A percentile compares a stretch with the other conserved stretches of the same genome.
These are phyloP conservation scores for Chalcis sispes DNA, from an alignment of 2,888 invertebrate species.

Conservation along the genomic window DNA sequence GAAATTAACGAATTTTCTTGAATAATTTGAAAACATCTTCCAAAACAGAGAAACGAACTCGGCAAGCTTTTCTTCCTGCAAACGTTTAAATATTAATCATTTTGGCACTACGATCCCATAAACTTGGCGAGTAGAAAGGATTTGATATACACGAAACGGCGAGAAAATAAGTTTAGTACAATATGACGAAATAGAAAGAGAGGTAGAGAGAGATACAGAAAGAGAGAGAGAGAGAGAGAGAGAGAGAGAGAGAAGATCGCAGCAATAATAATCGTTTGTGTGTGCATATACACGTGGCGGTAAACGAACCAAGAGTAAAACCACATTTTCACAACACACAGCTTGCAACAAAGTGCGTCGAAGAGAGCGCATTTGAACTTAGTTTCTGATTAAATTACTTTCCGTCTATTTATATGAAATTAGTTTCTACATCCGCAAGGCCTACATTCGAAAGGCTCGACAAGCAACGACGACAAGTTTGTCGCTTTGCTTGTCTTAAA, in stretches of 20 bases:
- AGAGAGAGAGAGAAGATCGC: too few relatives aligned
- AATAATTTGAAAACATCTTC: too few relatives aligned
- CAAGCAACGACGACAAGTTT: too few relatives aligned
- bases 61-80: too few relatives aligned
- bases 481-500: too few relatives aligned
- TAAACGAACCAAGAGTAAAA: neutral
- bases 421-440: conserved; percentile 13
- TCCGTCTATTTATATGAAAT: conserved; percentile 12
- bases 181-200: too few relatives aligned
- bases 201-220: too few relatives aligned
- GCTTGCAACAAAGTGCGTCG: too few relatives aligned
- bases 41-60: neutral
- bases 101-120: neutral
- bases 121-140: neutral
- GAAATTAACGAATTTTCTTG: too few relatives aligned
- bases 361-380: conserved; percentile 26
- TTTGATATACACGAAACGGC: neutral
- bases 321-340: conserved; percentile 47
- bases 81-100: neutral
- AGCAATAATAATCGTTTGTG: conserved; percentile 35
- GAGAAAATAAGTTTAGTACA: conserved; percentile 24
- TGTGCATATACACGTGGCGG: neutral
- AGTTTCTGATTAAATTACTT: conserved; percentile 54
- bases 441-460: neutral
- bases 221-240: too few relatives aligned